These are phyloP conservation scores for Galemys pyrenaicus DNA, from an alignment of 2,113 vertebrate genomes.

Conservation along the genomic window DNA sequence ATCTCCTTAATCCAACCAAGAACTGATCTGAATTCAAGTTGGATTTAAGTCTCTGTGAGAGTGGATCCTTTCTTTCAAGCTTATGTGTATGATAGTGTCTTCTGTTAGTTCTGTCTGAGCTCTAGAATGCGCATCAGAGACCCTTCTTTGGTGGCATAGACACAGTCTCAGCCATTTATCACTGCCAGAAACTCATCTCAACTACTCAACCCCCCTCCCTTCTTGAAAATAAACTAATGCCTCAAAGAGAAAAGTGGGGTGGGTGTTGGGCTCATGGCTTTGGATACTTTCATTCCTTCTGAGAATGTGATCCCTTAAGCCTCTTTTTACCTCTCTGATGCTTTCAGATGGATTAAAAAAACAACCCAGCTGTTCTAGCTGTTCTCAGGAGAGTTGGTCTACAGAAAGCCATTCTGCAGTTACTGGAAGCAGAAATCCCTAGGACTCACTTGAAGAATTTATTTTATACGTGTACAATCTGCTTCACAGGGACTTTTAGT, in stretches of 20 bases:
- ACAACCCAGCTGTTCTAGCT: neutral
- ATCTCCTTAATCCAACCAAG: neutral
- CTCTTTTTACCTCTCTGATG: neutral
- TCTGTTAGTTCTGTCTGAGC: neutral
- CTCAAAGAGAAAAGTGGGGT: neutral
- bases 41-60: neutral
- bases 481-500: neutral
- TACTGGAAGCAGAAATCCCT: neutral
- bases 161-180: neutral
- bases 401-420: neutral
- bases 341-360: slow-evolving; percentile 6
- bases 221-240: neutral
- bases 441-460: neutral
- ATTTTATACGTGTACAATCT: neutral
- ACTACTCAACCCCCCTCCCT: neutral
- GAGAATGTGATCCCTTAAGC: neutral
- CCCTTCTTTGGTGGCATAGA: rapidly evolving
- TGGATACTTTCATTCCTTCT: neutral
- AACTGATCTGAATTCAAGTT: neutral
- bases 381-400: neutral
- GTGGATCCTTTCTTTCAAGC: neutral
- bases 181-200: neutral
- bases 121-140: neutral
- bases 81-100: neutral
- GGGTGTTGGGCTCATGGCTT: neutral